A percentile compares a stretch with the other conserved stretches of the same genome.
Conservation (phyloP, 2,888 invertebrate genomes). For the Amphipoea lucens region DNA sequence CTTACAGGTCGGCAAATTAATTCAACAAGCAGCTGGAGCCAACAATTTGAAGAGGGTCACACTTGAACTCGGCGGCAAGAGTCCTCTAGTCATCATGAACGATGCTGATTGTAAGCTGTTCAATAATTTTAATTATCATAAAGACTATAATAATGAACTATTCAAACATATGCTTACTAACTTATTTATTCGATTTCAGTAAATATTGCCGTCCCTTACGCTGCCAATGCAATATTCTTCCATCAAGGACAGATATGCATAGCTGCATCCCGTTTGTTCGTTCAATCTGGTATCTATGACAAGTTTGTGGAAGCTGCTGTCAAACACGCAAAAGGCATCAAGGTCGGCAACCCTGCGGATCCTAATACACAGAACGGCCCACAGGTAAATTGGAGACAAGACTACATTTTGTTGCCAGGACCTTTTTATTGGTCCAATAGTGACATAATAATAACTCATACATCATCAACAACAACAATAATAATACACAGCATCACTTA, state of each 20-base stretch:
- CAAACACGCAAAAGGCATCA: slow-evolving; percentile 91
- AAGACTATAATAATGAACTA: no score
- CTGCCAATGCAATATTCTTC: slow-evolving; percentile 67
- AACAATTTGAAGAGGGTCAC: slow-evolving; percentile 95
- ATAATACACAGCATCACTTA: background rate
- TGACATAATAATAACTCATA: background rate
- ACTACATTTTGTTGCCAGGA: background rate
- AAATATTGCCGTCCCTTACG: slow-evolving; percentile 66
- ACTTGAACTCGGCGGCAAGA: slow-evolving; percentile 96
- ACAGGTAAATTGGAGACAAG: slow-evolving; percentile 83
- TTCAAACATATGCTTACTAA: background rate
- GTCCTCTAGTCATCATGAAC: slow-evolving; percentile 95
- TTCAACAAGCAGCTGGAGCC: slow-evolving; percentile 92
- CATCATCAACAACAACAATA: background rate
- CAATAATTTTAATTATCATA: background rate
- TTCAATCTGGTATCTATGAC: slow-evolving; percentile 92
- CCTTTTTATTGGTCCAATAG: background rate
- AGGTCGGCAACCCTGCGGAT: slow-evolving; percentile 94
- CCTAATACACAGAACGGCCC: slow-evolving; percentile 92
- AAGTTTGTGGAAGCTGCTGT: slow-evolving; percentile 93
- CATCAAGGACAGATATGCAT: slow-evolving; percentile 71
- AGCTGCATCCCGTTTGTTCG: slow-evolving; percentile 71
- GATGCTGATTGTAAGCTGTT: slow-evolving; percentile 93
- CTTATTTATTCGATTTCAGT: slow-evolving; percentile 43
- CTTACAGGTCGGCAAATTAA: slow-evolving; percentile 88